Base-by-base conservation (phyloP, 2,797 vertebrate genomes). In the Darevskia nairensis region DNA sequence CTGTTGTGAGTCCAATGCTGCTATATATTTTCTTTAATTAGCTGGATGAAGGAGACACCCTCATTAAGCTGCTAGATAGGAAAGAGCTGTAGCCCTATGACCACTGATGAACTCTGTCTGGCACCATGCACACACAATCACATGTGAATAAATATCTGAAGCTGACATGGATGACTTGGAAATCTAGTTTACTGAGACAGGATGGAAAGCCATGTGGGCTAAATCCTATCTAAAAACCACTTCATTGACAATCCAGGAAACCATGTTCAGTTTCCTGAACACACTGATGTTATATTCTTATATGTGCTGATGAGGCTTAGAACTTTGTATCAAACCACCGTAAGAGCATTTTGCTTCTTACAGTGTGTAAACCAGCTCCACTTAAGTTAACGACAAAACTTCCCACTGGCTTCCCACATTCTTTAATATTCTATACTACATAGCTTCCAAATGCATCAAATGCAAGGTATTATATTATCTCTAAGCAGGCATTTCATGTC, bases 401-500 rank as follows among this genome's bases (percentile, higher is more conserved):
- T 86, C 27, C 10, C 59, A 76, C 11, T 55, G 27, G 23, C 23
- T 39, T 77, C 50, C 68, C n/a, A 25, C 29, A 71, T 29, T 15
- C 64, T 8, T 39, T 50, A 50, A 64, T 32, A 27, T 66, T 83
- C 11, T 78, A 46, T 6, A 19, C 32, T 77, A 69, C 74, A 83
- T 50, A 50, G 44, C 44, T 32, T 64, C 23, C 17, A 17, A 71
- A 88, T 32, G 8, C 46, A 92, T 15, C 35, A 82, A 23, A 50
- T 59, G 9, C 11, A 50, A 59, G 0, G 15, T 2, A 41, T 25
- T 80, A 5, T 2, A 75, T 46, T 44, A n/a, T 69, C 89, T 91
- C 87, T 55, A 90, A 86, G 41, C 68, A 10, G 78, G 41, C 13
- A 92, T 90, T 82, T 91, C 72, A 72, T 39, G 86, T 44, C 19